phyloP scores from a whole-genome alignment of 2,888 invertebrate genomes.

The Tetheella fluctuosa region DNA sequence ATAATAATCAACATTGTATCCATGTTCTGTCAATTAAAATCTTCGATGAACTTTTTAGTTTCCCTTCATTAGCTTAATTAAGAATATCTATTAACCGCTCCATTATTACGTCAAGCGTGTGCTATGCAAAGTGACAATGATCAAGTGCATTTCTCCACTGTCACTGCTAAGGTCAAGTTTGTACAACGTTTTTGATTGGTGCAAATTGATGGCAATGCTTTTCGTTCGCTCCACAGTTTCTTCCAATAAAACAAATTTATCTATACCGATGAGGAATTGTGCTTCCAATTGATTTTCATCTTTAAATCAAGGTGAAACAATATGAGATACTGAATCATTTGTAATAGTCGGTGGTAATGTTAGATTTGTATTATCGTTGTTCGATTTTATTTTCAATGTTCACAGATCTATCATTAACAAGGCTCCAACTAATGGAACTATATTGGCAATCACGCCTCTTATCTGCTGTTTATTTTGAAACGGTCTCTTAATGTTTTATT shows the following conservation, averaged over 20 bases:
- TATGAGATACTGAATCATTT: not conserved
- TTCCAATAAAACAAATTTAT: conserved; percentile 32
- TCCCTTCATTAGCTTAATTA: not conserved
- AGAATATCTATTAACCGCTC: not conserved
- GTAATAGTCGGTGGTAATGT: not conserved
- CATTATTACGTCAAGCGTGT: conserved; percentile 6
- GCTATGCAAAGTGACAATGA: conserved; percentile 16
- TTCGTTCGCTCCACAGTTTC: conserved; percentile 34
- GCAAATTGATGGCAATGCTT: conserved; percentile 61
- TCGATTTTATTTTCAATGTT: conserved; percentile 10
- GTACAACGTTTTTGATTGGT: conserved; percentile 60
- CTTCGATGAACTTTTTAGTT: not conserved
- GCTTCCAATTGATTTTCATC: not conserved
- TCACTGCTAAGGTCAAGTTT: conserved; percentile 58
- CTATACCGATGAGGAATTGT: conserved; percentile 11
- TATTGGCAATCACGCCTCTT: conserved; percentile 2
- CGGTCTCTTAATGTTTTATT: not conserved
- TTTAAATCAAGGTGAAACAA: conserved; percentile 6
- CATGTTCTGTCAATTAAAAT: not conserved
- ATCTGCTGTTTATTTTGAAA: conserved; percentile 2
- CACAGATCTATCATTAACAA: conserved; percentile 8
- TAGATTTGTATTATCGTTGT: not conserved
- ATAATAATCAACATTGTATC: not conserved
- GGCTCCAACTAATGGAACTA: conserved; percentile 7
- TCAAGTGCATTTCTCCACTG: conserved; percentile 43